phyloP scores from a whole-genome alignment of 2,888 invertebrate species.

The Hyalella azteca region DNA sequence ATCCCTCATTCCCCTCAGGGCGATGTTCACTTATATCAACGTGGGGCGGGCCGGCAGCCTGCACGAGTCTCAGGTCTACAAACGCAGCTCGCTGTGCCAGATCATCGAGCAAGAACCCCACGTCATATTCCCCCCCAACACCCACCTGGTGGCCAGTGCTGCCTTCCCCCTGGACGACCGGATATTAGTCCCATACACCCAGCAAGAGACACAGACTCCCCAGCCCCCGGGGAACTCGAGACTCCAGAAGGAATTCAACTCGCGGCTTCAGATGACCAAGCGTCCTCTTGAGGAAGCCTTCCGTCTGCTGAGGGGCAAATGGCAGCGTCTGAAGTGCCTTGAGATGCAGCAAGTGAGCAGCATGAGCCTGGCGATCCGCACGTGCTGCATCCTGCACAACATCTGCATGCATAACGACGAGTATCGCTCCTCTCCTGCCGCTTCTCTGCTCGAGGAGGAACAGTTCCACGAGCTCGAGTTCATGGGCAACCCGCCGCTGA shows the following conservation, averaged over 20 bases:
- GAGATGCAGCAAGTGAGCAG: conserved; percentile 22
- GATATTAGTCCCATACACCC: not conserved
- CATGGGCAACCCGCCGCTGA: not conserved
- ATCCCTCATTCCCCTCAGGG: too few species aligned
- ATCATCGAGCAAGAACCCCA: not conserved
- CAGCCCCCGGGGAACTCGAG: not conserved
- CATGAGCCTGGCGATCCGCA: not conserved
- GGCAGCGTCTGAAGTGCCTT: not conserved
- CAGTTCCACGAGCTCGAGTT: not conserved
- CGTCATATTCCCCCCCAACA: conserved; percentile 27
- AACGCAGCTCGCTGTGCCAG: conserved; percentile 15
- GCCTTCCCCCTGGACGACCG: conserved; percentile 19
- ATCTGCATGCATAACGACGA: not conserved
- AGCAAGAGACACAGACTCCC: not conserved
- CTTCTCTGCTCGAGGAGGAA: not conserved
- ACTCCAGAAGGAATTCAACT: not conserved
- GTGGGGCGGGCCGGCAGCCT: conserved; percentile 10
- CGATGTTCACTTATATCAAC: conserved; percentile 5
- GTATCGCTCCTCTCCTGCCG: not conserved
- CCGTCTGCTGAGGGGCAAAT: not conserved
- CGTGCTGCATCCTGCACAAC: conserved; percentile 33
- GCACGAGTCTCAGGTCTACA: conserved; percentile 29
- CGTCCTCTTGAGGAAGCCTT: not conserved
- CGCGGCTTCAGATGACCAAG: not conserved
- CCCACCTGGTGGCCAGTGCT: conserved; percentile 3